Conservation (phyloP, 2,113 vertebrate species). For the Pelusios castaneus region DNA sequence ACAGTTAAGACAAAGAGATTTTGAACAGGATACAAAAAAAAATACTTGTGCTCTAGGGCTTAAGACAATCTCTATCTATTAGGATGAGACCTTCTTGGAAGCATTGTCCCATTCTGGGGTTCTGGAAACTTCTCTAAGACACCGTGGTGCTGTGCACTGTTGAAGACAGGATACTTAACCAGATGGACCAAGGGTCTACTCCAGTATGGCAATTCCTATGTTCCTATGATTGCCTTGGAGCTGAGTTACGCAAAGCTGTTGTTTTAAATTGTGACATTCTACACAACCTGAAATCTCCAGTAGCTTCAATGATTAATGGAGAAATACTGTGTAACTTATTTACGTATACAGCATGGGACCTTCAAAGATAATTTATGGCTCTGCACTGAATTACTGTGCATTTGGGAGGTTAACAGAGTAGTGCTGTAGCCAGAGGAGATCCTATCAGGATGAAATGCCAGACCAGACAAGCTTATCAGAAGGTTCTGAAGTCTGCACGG, state of each 20-base stretch:
- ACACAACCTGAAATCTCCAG: neutral
- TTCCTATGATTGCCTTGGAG: neutral
- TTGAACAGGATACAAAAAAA: neutral
- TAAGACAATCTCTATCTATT: neutral
- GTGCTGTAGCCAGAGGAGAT: neutral
- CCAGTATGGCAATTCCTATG: neutral
- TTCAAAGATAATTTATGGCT: neutral
- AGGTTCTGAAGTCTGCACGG: neutral
- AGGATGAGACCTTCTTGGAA: neutral
- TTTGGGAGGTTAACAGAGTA: neutral
- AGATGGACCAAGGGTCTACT: neutral
- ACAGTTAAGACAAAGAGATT: neutral
- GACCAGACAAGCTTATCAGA: neutral
- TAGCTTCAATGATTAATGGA: neutral
- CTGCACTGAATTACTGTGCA: neutral
- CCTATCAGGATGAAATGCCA: neutral
- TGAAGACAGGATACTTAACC: conserved; percentile 31
- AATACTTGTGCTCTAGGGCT: neutral
- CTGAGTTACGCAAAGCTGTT: neutral
- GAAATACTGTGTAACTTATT: neutral
- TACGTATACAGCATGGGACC: neutral
- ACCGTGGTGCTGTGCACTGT: neutral
- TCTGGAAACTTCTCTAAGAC: conserved; percentile 24
- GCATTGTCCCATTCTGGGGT: neutral
- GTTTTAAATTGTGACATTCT: neutral